Base-by-base conservation (phyloP, 2,888 invertebrate species). In the Hypolimnas misippus region DNA sequence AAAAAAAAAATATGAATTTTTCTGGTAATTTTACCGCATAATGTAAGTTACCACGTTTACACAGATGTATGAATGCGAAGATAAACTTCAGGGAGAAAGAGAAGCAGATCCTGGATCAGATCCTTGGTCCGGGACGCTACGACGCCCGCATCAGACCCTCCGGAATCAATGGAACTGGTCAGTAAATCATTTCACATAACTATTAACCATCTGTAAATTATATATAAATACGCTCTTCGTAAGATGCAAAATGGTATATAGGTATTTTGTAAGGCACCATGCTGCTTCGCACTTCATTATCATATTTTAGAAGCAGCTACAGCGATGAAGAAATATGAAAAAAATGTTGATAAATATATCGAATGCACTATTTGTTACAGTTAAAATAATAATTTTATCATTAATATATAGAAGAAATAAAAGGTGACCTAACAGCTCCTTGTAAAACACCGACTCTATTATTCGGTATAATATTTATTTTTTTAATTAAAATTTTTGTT, bases 101-200 rank as follows among this genome's bases (percentile, higher is more conserved):
- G 93, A 98, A 98, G 89, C 96, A 97, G 92, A 97, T 98, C 78
- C 93, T 98, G 89, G 98, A 98, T 92, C 96, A 96, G 92, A 98
- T 98, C 89, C 94, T 98, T 81, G 97, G 97, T 70, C 96, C 96
- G 68, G 96, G 96, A 73, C 94, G 96, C 74, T 98, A 98, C 94
- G 98, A 98, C 92, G 97, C 97, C 71, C 94, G 98, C 81, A 98
- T 98, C 84, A 93, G 98, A 82, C 98, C 98, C 58, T 97, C 97
- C 60, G 98, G 98, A 76, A 95, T 97, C 89, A 98, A 98, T 88
- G 97, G 97, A 86, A 97, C 97, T 95, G 98, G 98, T 97, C 93
- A 94, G 95, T 88, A 74, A 42, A 31, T n/a, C 19, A 46, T 17
- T 12, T 19, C 35, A 42, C 12, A 42, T 14, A 17, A 14, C 19